Conservation (phyloP, 2,888 invertebrate species). For the Aplocera efformata region DNA sequence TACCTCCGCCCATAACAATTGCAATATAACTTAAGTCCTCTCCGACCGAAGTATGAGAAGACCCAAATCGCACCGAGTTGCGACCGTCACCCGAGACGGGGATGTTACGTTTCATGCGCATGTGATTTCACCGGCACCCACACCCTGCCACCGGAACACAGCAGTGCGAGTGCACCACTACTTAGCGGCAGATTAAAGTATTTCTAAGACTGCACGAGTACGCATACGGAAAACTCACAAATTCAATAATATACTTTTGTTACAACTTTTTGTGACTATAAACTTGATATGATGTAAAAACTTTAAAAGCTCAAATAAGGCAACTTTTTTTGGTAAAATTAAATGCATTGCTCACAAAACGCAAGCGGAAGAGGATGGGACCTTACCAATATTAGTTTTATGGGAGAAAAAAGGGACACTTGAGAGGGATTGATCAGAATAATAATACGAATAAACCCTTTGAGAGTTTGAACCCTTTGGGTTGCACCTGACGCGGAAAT, state of each 20-base stretch:
- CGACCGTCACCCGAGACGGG: no score
- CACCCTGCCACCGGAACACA: no score
- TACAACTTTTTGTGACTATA: constrained; percentile 29
- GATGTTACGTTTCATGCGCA: no score
- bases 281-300: constrained; percentile 46
- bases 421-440: constrained; percentile 71
- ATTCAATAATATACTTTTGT: not conserved
- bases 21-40: no score
- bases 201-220: no score
- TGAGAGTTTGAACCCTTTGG: constrained; percentile 67
- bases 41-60: no score
- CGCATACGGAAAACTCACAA: not conserved
- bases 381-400: constrained; percentile 79
- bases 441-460: constrained; percentile 68
- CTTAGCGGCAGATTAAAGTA: no score
- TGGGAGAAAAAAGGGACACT: constrained; percentile 73
- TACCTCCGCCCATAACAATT: no score
- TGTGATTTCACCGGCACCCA: no score
- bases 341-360: constrained; percentile 67
- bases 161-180: no score
- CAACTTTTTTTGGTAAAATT: constrained; percentile 56
- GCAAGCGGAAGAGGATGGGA: constrained; percentile 77
- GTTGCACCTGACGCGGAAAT: constrained; percentile 76
- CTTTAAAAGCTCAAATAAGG: constrained; percentile 66
- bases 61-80: no score